Percentiles rank a stretch among this genome's conserved stretches.
Evolutionary conservation across 2,888 invertebrate species (phyloP).

Genomic region (Alsophila aescularia): DNA sequence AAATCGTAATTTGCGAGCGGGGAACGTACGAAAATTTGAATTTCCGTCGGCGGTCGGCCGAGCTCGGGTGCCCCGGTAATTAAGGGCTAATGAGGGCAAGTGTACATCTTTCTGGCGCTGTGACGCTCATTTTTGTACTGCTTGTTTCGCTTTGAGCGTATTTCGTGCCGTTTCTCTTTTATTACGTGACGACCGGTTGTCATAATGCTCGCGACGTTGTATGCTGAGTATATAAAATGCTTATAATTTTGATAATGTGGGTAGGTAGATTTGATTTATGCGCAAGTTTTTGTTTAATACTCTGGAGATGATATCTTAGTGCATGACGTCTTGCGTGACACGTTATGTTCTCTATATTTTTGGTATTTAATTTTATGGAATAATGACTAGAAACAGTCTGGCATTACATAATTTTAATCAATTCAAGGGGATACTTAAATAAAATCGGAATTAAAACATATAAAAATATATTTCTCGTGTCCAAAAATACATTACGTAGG

Average conservation of each 20-base stretch:
- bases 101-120: constrained; percentile 51
- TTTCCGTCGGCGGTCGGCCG: constrained; percentile 65
- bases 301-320: constrained; percentile 2
- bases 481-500: no score
- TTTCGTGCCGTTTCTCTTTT: constrained; percentile 62
- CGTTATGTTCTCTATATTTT: no score
- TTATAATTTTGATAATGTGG: constrained; percentile 55
- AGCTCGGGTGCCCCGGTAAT: constrained; percentile 61
- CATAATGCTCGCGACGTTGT: constrained; percentile 52
- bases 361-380: no score
- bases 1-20: constrained; percentile 75
- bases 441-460: no score
- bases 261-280: constrained; percentile 46
- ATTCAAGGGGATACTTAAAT: no score
- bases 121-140: constrained; percentile 54
- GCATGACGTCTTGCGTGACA: no score
- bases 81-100: constrained; percentile 79
- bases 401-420: no score
- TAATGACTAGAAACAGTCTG: no score
- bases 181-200: constrained; percentile 65
- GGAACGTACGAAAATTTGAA: constrained; percentile 78
- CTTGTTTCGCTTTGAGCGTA: constrained; percentile 41
- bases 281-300: constrained; percentile 37
- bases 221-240: constrained; percentile 53
- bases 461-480: no score